Base-by-base conservation (phyloP, 2,797 vertebrate species). In the Cheirogaleus major region DNA sequence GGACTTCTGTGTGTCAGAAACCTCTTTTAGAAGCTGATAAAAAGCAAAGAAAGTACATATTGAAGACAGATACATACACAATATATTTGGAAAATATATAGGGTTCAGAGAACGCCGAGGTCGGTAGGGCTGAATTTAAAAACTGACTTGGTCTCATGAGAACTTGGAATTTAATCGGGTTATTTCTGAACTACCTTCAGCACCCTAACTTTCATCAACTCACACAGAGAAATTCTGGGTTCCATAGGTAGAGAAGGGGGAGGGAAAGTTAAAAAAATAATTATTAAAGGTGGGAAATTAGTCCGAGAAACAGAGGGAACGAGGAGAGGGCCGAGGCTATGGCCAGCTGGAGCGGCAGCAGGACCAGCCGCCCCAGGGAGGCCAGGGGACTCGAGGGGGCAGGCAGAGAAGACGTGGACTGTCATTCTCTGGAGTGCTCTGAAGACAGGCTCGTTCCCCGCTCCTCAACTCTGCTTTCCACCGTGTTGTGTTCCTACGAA, bases 301-400 rank as follows among this genome's bases (percentile, higher is more conserved):
- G 15, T 15, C 2, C 0, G 12, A 59, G 73, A n/a, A 67, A 48
- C 22, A 18, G 1, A 30, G 15, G 27, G 9, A 32, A 18, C 32
- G 7, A 18, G 55, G 67, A 8, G 8, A 20, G 23, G 13, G 38
- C 23, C 0, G 10, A 30, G 61, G 75, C 0, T 32, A 15, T 0
- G 43, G 20, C 15, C 80, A 63, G 75, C 70, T 63, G 12, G 27
- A 11, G 57, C 38, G 2, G 38, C 8, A 0, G 78, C 55, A 13
- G 57, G 59, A 43, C 4, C 4, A 7, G 43, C 18, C 0, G 6
- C 48, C 5, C n/a, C 5, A 12, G 52, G 23, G 55, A 38, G 32
- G 20, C 41, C 27, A 15, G 27, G 35, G n/a, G 63, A 17, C 12
- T 2, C 14, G 3, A 22, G 22, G 22, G 17, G n/a, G 17, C 4